These are phyloP conservation scores for Gymnopithys bicolor DNA, from an alignment of 2,797 vertebrate species.

Conservation along the genomic window DNA sequence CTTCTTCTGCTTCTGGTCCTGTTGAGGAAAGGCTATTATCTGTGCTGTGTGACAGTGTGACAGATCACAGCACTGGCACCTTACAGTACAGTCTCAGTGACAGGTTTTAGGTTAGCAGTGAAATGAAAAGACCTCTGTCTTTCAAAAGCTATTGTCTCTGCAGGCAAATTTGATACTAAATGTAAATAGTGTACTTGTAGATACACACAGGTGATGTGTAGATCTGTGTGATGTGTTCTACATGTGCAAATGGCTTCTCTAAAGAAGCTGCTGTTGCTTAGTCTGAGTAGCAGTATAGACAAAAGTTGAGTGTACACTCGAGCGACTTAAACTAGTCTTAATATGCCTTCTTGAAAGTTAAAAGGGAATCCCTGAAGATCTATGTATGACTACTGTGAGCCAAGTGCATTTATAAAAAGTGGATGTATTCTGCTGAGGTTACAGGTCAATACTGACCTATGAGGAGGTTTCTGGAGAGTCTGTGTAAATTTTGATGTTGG, in stretches of 20 bases:
- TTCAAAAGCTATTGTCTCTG: neutral
- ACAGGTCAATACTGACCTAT: neutral
- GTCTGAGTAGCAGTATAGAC: neutral
- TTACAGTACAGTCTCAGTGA: neutral
- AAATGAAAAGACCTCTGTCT: neutral
- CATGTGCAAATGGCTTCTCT: neutral
- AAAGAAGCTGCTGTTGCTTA: neutral
- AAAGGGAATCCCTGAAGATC: neutral
- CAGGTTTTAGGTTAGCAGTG: neutral
- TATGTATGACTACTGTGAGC: neutral
- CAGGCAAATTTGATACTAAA: neutral
- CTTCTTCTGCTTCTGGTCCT: neutral
- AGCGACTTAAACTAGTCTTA: neutral
- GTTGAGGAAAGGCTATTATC: neutral
- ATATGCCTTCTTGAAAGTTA: neutral
- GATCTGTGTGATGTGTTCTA: neutral
- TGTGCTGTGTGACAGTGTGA: fast-evolving
- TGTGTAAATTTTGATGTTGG: neutral
- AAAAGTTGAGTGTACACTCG: neutral
- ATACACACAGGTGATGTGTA: neutral
- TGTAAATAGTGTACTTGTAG: neutral
- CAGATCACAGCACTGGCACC: neutral
- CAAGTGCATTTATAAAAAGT: neutral
- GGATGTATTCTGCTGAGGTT: neutral
- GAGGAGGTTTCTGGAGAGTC: neutral